Conservation (phyloP, 1,140 invertebrate genomes). For the Bombus pyrosoma region DNA sequence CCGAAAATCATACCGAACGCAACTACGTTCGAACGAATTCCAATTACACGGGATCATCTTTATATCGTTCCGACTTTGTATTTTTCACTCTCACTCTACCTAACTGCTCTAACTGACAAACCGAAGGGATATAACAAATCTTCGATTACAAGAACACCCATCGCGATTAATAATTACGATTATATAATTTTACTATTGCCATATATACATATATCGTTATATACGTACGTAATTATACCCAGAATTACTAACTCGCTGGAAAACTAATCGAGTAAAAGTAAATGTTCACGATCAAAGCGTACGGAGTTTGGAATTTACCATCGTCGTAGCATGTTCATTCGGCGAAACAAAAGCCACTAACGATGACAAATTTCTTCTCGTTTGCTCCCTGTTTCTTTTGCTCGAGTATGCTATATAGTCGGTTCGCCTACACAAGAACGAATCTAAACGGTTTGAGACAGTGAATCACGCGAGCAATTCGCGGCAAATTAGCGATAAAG, state of each 20-base stretch:
- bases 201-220: no score
- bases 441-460: slow-evolving; percentile 17
- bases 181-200: neutral
- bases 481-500: slow-evolving; percentile 21
- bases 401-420: neutral
- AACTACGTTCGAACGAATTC: neutral
- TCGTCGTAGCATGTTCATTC: neutral
- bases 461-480: slow-evolving; percentile 27
- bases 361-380: slow-evolving; percentile 32
- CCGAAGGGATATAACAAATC: neutral
- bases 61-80: neutral
- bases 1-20: no score
- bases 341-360: neutral
- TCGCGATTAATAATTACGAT: neutral
- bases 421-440: slow-evolving; percentile 11
- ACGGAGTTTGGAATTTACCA: neutral
- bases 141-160: neutral
- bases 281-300: neutral
- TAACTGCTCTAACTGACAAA: neutral
- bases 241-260: neutral
- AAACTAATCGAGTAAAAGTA: neutral
- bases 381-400: neutral
- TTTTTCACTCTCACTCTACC: neutral
- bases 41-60: neutral
- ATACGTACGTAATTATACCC: neutral